Evolutionary conservation across 2,113 vertebrate species (phyloP), one percentile per base, ranked within the genome.

Genomic region (Seriola rivoliana): DNA sequence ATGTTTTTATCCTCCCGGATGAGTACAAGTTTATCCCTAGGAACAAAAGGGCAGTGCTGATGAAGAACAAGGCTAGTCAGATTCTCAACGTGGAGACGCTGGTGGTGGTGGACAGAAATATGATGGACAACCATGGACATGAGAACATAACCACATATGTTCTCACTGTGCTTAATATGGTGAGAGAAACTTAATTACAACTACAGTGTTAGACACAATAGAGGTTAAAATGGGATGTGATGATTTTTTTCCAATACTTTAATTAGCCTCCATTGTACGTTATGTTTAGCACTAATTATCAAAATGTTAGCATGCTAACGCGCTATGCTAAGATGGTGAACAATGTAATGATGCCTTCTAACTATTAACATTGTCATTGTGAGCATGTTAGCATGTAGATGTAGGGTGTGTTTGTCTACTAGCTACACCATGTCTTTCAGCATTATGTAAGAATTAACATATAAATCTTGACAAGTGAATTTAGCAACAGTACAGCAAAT

Each of bases 121-220:
- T 98, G 97, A 96, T 96, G 94, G 93, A 95, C 40, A 96, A 90
- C 89, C 97, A 98, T 0, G 97, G 97, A 8, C 95, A 93, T 1
- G 95, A 96, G 65, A 98, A 97, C 68, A 95, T 98, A 73, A 97
- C 97, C 48, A 98, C 96, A 54, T 98, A 97, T 17, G 97, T 97
- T 34, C 93, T 98, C 5, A 98, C 97, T 7, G 92, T 98, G 21
- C 96, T 98, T 12, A 98, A 98, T 87, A 97, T 98, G 97, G 97
- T 97, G 91, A 93, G 92, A 67, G 17, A 65, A 63, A 11, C 21
- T 5, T 54, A 16, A 62, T 58, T 32, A 9, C 8, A 57, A 48
- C 10, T 12, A 11, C 5, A 46, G 3, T 12, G 29, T 29, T 7
- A 13, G 7, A 64, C 2, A 62, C 21, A 23, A 57, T 42, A 11